Percentiles rank a stretch among this genome's conserved stretches.
These are phyloP conservation scores for Euwallacea similis DNA, from an alignment of 1,140 invertebrate species.

Conservation along the genomic window DNA sequence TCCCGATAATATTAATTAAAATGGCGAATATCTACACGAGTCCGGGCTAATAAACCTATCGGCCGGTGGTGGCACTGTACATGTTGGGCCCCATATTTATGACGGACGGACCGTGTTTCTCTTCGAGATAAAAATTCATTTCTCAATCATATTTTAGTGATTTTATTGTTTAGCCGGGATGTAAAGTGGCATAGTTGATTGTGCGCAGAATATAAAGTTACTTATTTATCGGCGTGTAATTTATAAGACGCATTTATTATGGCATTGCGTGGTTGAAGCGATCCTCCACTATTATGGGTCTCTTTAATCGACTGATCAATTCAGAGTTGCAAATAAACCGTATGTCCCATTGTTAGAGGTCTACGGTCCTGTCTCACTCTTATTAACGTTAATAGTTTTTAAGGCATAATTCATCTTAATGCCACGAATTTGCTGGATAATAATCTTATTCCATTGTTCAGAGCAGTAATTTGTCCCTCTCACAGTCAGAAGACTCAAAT, in stretches of 20 bases:
- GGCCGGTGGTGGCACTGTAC: constrained; percentile 32
- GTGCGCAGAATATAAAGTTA: constrained; percentile 55
- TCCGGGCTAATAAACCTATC: constrained; percentile 37
- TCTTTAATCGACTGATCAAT: constrained; percentile 40
- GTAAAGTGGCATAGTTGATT: constrained; percentile 55
- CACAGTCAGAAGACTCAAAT: no score
- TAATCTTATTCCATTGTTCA: no score
- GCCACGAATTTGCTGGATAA: no score
- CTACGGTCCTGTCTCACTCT: neutral
- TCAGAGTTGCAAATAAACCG: constrained; percentile 29
- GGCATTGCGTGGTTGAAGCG: constrained; percentile 50
- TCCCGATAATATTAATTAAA: constrained; percentile 38
- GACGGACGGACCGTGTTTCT: constrained; percentile 48
- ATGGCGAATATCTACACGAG: constrained; percentile 32
- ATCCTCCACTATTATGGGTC: constrained; percentile 36
- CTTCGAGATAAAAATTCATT: constrained; percentile 51
- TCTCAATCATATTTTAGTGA: constrained; percentile 56
- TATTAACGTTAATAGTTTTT: no score
- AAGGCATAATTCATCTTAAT: no score
- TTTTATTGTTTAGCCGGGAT: constrained; percentile 54
- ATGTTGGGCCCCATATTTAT: constrained; percentile 49
- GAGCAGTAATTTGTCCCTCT: no score
- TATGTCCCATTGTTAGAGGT: constrained; percentile 16
- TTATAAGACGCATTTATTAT: constrained; percentile 55
- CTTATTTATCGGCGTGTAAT: constrained; percentile 55